Evolutionary conservation across 2,888 invertebrate genomes (phyloP).

Genomic region (Epinotia bilunana): DNA sequence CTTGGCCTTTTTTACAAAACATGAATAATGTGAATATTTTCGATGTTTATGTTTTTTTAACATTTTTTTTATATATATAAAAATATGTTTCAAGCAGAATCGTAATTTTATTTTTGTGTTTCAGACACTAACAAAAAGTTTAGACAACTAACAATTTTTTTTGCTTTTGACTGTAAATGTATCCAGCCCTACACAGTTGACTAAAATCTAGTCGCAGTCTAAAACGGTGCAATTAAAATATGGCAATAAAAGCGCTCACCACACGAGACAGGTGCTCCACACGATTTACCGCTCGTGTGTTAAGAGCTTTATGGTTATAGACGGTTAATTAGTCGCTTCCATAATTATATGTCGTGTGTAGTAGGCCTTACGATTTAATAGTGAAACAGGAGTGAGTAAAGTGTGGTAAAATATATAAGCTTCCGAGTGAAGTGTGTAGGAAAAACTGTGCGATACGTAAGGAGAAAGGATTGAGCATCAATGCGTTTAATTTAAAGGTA

Average conservation of each 20-base stretch:
- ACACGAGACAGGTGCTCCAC: slow-evolving; percentile 36
- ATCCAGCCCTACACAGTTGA: background rate
- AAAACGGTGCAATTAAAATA: background rate
- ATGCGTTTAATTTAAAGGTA: too few species aligned
- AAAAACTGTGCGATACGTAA: background rate
- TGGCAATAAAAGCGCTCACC: slow-evolving; percentile 29
- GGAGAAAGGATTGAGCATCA: too few species aligned
- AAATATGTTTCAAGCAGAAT: too few species aligned
- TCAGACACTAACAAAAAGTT: too few species aligned
- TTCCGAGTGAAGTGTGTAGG: background rate
- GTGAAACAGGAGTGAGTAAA: slow-evolving; percentile 5
- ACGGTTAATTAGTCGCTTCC: slow-evolving; percentile 31
- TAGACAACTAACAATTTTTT: too few species aligned
- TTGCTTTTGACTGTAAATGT: too few species aligned
- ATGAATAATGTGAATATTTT: too few species aligned
- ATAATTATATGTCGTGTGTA: slow-evolving; percentile 23
- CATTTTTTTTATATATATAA: too few species aligned
- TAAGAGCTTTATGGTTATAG: slow-evolving; percentile 52
- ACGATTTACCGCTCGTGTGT: slow-evolving; percentile 48
- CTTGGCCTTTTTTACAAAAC: too few species aligned
- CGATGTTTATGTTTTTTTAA: too few species aligned
- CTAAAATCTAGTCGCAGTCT: background rate
- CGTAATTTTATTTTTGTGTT: too few species aligned
- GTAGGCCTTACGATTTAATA: slow-evolving; percentile 1
- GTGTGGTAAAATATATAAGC: slow-evolving; percentile 10